Percentiles rank a stretch among this genome's conserved stretches.
phyloP scores from a whole-genome alignment of 2,888 invertebrate species.

The Caenorhabditis doughertyi region DNA sequence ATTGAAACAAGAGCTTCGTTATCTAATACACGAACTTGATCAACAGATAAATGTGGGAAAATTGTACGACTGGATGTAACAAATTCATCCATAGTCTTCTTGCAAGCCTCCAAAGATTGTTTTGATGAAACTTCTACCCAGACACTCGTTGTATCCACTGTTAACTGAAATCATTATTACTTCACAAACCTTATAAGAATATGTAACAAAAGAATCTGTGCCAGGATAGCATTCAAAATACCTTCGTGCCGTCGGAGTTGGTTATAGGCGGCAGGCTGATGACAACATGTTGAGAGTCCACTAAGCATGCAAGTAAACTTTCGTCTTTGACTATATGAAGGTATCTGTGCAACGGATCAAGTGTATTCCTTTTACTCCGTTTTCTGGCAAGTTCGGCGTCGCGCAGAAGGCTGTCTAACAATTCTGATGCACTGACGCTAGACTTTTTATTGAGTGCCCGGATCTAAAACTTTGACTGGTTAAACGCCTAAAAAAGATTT shows the following conservation, averaged over 20 bases:
- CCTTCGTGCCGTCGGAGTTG: constrained; percentile 90
- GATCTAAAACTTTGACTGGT: constrained; percentile 61
- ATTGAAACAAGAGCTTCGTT: constrained; percentile 89
- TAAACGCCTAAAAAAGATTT: constrained; percentile 15
- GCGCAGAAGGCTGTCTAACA: constrained; percentile 87
- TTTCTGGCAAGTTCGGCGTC: constrained; percentile 91
- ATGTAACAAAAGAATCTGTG: too few relatives aligned
- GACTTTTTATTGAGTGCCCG: constrained; percentile 74
- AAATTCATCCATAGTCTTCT: constrained; percentile 70
- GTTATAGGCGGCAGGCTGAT: constrained; percentile 93
- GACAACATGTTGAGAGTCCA: constrained; percentile 87
- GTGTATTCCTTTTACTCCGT: constrained; percentile 90
- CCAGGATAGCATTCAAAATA: constrained; percentile 80
- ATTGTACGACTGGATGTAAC: constrained; percentile 57
- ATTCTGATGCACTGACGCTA: constrained; percentile 86
- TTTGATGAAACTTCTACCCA: constrained; percentile 72
- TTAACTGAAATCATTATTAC: constrained; percentile 61
- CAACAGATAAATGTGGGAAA: constrained; percentile 84
- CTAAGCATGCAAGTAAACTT: constrained; percentile 88
- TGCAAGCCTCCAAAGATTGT: constrained; percentile 68
- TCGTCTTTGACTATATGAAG: constrained; percentile 89
- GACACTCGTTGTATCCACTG: constrained; percentile 66
- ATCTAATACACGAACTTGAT: constrained; percentile 84
- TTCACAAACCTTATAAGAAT: background rate
- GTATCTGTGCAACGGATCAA: constrained; percentile 91